Base-by-base conservation (phyloP, 37 sponge, comb jelly and placozoan genomes). In the Petrosia ficiformis region DNA sequence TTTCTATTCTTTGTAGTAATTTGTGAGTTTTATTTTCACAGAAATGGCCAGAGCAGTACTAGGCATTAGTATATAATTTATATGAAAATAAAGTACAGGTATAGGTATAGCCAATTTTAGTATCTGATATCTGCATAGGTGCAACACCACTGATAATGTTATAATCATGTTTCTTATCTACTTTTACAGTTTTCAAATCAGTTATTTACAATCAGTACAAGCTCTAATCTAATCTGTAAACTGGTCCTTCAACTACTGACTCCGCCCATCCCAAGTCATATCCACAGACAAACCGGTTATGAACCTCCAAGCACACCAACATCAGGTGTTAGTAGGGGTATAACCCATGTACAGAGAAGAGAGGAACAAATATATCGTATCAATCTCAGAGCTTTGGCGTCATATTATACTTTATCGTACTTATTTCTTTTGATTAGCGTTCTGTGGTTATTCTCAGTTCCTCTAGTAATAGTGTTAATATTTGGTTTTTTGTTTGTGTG, bases 401-500 rank as follows among this genome's bases (percentile, higher is more conserved):
- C 86, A 22, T 84, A 90, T 74, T 90, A 85, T 52, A 90, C 80
- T 36, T 71, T 89, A 2, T 16, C 72, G 1, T 84, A 75, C 44
- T 2, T 89, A 3, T 3, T 56, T 22, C 36, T 83, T 1, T 33
- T 32, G 3, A 36, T 80, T n/a, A 4, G 70, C n/a, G 0, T 87
- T 2, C n/a, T 72, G 2, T 70, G 67, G 71, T 21, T 87, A 28
- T 44, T 80, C 2, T 25, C 38, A 6, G 33, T 72, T 1, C 81
- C 81, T 48, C 54, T 48, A 19, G 14, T 48, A 48, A 8, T 48
- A 48, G 54, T 48, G 54, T 48, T 48, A 19, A 8, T 48, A 19
- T 14, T 48, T 19, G 14, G 8, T 48, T n/a, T n/a, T n/a, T n/a
- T n/a, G n/a, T n/a, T n/a, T n/a, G n/a, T n/a, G n/a, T n/a, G n/a